phyloP scores from a whole-genome alignment of 2,888 invertebrate species.

The Iphiclides podalirius region DNA sequence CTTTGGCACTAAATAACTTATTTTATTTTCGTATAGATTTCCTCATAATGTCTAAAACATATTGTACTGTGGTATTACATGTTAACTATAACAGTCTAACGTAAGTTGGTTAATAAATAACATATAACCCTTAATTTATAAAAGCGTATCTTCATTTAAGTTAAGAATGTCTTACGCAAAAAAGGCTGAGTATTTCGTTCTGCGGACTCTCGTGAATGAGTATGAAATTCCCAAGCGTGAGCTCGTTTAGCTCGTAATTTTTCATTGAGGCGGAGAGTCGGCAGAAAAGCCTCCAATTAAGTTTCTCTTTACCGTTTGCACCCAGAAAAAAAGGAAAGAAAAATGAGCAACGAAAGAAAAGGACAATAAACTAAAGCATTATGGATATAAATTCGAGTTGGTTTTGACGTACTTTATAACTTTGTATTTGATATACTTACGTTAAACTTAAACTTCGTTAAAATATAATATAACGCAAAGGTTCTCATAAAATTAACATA shows the following conservation, averaged over 20 bases:
- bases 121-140: too few species aligned
- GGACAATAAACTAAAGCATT: too few species aligned
- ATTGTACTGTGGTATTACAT: too few species aligned
- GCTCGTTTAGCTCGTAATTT: slow-evolving; percentile 79
- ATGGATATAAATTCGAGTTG: slow-evolving; percentile 16
- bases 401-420: slow-evolving; percentile 4
- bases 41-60: too few species aligned
- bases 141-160: slow-evolving; percentile 47
- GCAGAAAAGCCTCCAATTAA: slow-evolving; percentile 77
- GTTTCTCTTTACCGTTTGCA: slow-evolving; percentile 77
- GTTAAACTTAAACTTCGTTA: too few species aligned
- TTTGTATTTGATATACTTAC: not conserved
- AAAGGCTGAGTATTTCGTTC: slow-evolving; percentile 59
- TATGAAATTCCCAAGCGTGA: slow-evolving; percentile 71
- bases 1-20: too few species aligned
- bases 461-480: too few species aligned
- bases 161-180: slow-evolving; percentile 34
- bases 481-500: too few species aligned
- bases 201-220: slow-evolving; percentile 54
- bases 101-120: too few species aligned
- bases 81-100: too few species aligned
- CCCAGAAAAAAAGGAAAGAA: slow-evolving; percentile 65
- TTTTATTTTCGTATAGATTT: too few species aligned
- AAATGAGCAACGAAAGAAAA: slow-evolving; percentile 69
- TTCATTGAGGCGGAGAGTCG: slow-evolving; percentile 77